Percentiles rank a stretch among this genome's conserved stretches.
phyloP scores from a whole-genome alignment of 2,888 invertebrate genomes.

The Notocelia uddmanniana region DNA sequence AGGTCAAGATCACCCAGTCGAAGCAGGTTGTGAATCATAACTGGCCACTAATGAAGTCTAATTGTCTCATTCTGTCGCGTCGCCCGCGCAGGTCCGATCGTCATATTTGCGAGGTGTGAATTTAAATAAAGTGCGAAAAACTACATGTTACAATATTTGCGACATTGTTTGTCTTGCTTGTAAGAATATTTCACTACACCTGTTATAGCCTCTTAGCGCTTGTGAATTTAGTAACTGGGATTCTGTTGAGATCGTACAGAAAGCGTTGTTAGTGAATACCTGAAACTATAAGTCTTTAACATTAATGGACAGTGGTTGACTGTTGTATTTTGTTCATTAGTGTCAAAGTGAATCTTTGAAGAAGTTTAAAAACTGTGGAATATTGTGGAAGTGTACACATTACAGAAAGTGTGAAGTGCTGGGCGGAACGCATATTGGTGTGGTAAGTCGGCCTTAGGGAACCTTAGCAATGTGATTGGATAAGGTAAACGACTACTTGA shows the following conservation, averaged over 20 bases:
- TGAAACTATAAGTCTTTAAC: background rate
- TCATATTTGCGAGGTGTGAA: background rate
- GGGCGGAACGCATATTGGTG: background rate
- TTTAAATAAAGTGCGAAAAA: background rate
- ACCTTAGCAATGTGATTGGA: no score
- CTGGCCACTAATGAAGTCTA: conserved; percentile 10
- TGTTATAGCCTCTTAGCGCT: background rate
- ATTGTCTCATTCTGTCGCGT: conserved; percentile 15
- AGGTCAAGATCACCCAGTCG: background rate
- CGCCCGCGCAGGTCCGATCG: conserved; percentile 7
- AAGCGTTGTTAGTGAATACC: background rate
- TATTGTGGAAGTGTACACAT: background rate
- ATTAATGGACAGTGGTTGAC: background rate
- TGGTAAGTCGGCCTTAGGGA: background rate
- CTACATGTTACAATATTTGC: background rate
- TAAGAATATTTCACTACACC: background rate
- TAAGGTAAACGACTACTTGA: no score
- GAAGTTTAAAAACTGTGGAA: background rate
- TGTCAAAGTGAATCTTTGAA: background rate
- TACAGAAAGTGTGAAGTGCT: background rate
- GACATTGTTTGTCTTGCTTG: background rate
- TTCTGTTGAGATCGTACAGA: no score
- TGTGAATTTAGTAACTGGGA: background rate
- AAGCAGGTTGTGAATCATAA: background rate
- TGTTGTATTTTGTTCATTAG: background rate